A percentile compares a stretch with the other conserved stretches of the same genome.
phyloP scores from a whole-genome alignment of 2,888 invertebrate genomes.

The Leucozona laternaria region DNA sequence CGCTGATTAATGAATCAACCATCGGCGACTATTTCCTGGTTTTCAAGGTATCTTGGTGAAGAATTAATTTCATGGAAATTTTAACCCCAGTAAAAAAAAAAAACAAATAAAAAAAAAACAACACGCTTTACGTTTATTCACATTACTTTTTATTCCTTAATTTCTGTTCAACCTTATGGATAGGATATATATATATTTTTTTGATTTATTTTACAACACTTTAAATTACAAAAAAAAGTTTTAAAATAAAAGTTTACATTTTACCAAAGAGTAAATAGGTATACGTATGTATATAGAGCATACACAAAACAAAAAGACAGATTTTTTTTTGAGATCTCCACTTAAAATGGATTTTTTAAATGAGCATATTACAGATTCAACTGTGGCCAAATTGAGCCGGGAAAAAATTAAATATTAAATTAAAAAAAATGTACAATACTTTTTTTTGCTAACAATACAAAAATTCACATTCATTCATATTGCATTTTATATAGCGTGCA shows the following conservation, averaged over 20 bases:
- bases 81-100: neutral
- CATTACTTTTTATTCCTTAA: conserved; percentile 61
- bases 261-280: conserved; percentile 5
- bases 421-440: conserved; percentile 18
- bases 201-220: conserved; percentile 51
- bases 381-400: conserved; percentile 44
- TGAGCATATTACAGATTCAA: conserved; percentile 50
- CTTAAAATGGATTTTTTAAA: conserved; percentile 33
- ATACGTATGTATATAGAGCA: conserved; percentile 14
- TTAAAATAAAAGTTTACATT: conserved; percentile 37
- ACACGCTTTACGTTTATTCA: conserved; percentile 55
- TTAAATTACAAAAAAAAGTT: conserved; percentile 59
- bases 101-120: conserved; percentile 1
- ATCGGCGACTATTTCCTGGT: too few species aligned
- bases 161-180: conserved; percentile 62
- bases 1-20: too few species aligned
- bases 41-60: too few species aligned
- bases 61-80: too few species aligned
- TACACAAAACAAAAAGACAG: conserved; percentile 42
- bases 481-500: conserved; percentile 46
- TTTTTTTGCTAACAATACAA: conserved; percentile 29
- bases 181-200: conserved; percentile 49
- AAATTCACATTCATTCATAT: conserved; percentile 56
- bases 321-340: conserved; percentile 60
- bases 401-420: conserved; percentile 8